These are phyloP conservation scores for Eucidaris tribuloides DNA, from an alignment of 35 echinoderm and acorn worm genomes.

Conservation along the genomic window DNA sequence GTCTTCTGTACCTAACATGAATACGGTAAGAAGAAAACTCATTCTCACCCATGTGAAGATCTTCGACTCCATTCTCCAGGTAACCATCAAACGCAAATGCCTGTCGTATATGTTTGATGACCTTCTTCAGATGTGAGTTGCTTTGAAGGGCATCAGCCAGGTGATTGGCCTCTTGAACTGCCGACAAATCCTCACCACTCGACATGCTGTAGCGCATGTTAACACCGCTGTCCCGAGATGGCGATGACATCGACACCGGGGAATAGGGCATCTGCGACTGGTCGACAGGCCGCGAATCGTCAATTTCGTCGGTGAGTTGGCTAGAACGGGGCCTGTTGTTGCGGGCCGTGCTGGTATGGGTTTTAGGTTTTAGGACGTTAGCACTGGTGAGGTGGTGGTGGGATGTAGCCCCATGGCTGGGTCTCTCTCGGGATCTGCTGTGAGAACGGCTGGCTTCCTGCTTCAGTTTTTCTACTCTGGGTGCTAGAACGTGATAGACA, in stretches of 20 bases:
- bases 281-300: constrained; percentile 21
- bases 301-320: constrained; percentile 14
- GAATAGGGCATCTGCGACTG: constrained; percentile 9
- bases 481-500: no score
- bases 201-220: constrained; percentile 73
- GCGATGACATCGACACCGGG: constrained; percentile 65
- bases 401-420: not conserved
- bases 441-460: not conserved
- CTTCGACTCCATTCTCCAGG: constrained; percentile 94
- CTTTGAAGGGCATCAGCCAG: constrained; percentile 37
- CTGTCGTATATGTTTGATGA: constrained; percentile 79
- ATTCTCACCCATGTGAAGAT: constrained; percentile 82
- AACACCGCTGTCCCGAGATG: constrained; percentile 87
- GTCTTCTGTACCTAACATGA: not conserved
- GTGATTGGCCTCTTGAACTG: constrained; percentile 25
- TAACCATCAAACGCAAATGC: constrained; percentile 96
- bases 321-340: not conserved
- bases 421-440: constrained; percentile 35
- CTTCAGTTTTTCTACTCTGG: constrained; percentile 8
- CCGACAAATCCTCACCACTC: constrained; percentile 71
- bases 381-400: not conserved
- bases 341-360: not conserved
- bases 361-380: not conserved
- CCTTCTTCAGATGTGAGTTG: constrained; percentile 56
- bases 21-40: not conserved